phyloP scores from a whole-genome alignment of 2,113 vertebrate genomes.

The Lanius ludovicianus region DNA sequence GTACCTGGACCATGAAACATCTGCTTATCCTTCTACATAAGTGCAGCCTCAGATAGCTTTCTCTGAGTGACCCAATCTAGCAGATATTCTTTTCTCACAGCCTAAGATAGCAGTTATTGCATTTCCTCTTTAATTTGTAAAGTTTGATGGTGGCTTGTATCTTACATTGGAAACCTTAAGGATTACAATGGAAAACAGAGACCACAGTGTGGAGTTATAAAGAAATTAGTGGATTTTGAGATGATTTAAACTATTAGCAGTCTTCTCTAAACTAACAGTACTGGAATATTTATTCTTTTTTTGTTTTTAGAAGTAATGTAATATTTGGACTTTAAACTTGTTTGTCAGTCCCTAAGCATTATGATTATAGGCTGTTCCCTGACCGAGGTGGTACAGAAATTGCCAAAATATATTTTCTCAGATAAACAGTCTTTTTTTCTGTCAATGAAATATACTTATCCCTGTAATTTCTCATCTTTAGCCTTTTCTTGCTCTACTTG shows the following conservation, averaged over 20 bases:
- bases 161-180: background rate
- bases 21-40: background rate
- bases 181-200: background rate
- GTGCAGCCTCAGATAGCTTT: background rate
- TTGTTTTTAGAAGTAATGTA: background rate
- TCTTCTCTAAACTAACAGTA: background rate
- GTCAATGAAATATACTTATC: background rate
- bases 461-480: background rate
- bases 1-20: background rate
- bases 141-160: background rate
- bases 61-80: background rate
- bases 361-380: background rate
- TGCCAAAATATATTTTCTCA: background rate
- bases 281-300: background rate
- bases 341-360: background rate
- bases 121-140: background rate
- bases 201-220: background rate
- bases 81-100: background rate
- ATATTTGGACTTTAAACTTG: background rate
- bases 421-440: background rate
- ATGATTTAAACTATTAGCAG: slow-evolving; percentile 2
- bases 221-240: background rate
- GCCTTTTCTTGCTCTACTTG: background rate
- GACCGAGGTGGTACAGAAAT: background rate
- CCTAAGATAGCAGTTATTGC: background rate